These are phyloP conservation scores for Seira musarum DNA, from an alignment of 2,888 invertebrate species.

Conservation along the genomic window DNA sequence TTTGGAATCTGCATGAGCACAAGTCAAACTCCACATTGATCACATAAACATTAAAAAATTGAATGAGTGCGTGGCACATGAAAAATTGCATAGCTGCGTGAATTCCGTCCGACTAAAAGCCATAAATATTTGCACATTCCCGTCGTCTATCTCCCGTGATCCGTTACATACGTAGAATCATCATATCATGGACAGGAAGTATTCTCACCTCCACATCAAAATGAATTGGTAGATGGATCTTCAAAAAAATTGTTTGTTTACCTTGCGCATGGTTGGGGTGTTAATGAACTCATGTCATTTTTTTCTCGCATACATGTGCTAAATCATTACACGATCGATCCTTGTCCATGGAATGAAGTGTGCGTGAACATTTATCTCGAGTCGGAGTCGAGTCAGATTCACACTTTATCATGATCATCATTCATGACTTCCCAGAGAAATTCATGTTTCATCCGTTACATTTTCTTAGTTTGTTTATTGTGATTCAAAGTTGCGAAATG, in stretches of 20 bases:
- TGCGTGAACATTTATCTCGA: not conserved
- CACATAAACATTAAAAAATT: too few relatives aligned
- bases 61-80: conserved; percentile 15
- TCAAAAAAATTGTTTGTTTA: conserved; percentile 26
- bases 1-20: too few relatives aligned
- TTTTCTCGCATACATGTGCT: conserved; percentile 42
- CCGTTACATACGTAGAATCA: not conserved
- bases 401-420: not conserved
- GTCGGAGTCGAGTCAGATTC: not conserved
- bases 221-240: not conserved
- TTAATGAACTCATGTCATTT: conserved; percentile 38
- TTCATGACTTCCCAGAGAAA: not conserved
- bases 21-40: too few relatives aligned
- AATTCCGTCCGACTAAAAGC: conserved; percentile 27
- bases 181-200: not conserved
- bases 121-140: conserved; percentile 17
- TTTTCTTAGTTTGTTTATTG: conserved; percentile 31
- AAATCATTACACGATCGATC: conserved; percentile 22
- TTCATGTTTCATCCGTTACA: conserved; percentile 24
- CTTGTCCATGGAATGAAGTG: not conserved
- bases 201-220: not conserved
- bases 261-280: conserved; percentile 31
- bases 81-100: conserved; percentile 32
- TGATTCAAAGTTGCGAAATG: conserved; percentile 40
- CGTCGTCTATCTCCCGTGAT: not conserved